phyloP scores from a whole-genome alignment of 2,797 vertebrate species.

The Sebastes itinus region DNA sequence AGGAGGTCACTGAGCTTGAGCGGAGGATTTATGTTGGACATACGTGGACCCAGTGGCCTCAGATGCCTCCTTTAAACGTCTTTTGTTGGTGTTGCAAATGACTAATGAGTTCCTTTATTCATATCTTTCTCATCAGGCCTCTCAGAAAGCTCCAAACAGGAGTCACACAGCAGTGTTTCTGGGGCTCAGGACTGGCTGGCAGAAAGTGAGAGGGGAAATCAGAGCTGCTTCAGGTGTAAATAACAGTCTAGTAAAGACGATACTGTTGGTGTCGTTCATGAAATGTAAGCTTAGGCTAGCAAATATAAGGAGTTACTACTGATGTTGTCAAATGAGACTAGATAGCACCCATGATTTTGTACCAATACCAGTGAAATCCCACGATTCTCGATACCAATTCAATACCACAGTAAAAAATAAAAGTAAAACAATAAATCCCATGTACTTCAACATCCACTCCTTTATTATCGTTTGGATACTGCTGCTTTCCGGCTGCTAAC shows the following conservation, averaged over 20 bases:
- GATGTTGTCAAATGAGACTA: not conserved
- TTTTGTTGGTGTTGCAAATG: slow-evolving; percentile 14
- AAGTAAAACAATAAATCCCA: no score
- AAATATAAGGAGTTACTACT: not conserved
- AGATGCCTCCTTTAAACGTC: not conserved
- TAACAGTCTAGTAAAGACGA: slow-evolving; percentile 22
- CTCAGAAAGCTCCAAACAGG: slow-evolving; percentile 58
- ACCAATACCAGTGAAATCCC: no score
- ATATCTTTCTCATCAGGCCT: slow-evolving; percentile 47
- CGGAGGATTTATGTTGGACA: not conserved
- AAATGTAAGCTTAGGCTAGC: not conserved
- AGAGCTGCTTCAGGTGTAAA: slow-evolving; percentile 59
- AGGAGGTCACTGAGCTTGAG: not conserved
- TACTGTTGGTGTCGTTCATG: not conserved
- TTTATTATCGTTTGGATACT: no score
- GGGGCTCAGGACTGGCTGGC: slow-evolving; percentile 55
- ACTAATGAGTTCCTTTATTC: slow-evolving; percentile 55
- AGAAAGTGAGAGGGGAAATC: slow-evolving; percentile 35
- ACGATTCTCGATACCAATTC: no score
- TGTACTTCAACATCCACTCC: no score
- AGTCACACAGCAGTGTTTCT: slow-evolving; percentile 74
- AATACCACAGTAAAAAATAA: no score
- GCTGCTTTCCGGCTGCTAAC: no score
- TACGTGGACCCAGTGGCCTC: slow-evolving; percentile 11
- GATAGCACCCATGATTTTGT: not conserved